Evolutionary conservation across 2,888 invertebrate species (phyloP), one percentile per base, ranked within the genome.

Genomic region (Exocentrus adspersus): DNA sequence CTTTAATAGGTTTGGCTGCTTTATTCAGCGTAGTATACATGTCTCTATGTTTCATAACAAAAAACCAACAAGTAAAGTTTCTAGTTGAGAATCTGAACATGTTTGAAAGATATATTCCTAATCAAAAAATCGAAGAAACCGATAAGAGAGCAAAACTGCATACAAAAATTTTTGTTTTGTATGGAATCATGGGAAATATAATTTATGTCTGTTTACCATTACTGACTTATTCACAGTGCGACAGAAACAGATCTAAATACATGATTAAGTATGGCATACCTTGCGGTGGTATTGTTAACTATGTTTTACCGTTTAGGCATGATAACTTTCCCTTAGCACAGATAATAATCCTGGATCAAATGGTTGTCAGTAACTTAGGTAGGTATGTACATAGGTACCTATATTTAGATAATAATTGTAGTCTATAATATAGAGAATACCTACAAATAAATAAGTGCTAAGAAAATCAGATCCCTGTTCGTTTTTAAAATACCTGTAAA

Each of bases 231-330:
- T 10, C 60, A 9, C 41, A 68, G 5, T 77, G 77, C 60, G 42
- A 70, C 17, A 50, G 54, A 43, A 60, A 62, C 12, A 72, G 59
- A 52, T 48, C 68, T 1, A 48, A 37, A 16, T 70, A 71, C 17
- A 75, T 74, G 73, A 45, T 65, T 5, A 64, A 66, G 30, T 62
- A 69, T 41, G 75, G 73, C 4, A 71, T 75, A 37, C 72, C 76
- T n/a, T 77, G 76, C 42, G 69, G 70, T 6, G 32, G 67, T n/a
- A 64, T 74, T 1, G 63, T 64, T 1, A 51, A 68, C 30, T 67
- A 62, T 41, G 45, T 74, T 17, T 50, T 73, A 20, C 75, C 75
- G 2, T 72, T 75, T 51, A 64, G 60, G 24, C 70, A 60, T 43
- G 73, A 76, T 56, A 58, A 28, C 3, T 63, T 59, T 1, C 75